Percentiles rank a stretch among this genome's conserved stretches.
Conservation (phyloP, 2,888 invertebrate genomes). For the Lasioglossum zephyrum region DNA sequence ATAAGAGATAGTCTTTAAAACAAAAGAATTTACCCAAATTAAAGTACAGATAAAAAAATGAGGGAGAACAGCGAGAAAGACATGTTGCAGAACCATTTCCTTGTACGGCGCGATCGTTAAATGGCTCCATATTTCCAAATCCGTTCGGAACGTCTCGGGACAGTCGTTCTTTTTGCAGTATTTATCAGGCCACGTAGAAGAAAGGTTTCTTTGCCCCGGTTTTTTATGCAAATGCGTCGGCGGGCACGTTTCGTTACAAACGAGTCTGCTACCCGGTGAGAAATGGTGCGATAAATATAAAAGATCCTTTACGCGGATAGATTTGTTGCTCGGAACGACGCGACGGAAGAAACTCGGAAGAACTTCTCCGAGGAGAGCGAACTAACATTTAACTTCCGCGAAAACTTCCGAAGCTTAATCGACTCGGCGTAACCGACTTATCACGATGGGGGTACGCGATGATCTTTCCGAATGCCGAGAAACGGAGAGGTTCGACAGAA, state of each 20-base stretch:
- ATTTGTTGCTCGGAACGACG: slow-evolving; percentile 24
- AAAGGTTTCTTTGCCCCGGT: background rate
- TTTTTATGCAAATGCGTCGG: slow-evolving; percentile 14
- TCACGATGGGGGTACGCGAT: slow-evolving; percentile 25
- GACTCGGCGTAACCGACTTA: slow-evolving; percentile 21
- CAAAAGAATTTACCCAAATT: background rate
- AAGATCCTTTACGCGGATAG: slow-evolving; percentile 28
- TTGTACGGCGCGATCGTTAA: background rate
- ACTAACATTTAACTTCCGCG: background rate
- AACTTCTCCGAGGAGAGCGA: background rate
- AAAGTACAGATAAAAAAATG: background rate
- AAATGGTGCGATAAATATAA: slow-evolving; percentile 11
- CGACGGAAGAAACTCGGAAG: slow-evolving; percentile 5
- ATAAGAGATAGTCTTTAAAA: background rate
- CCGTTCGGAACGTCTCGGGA: background rate
- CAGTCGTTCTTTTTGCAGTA: background rate
- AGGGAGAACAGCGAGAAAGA: background rate
- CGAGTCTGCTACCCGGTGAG: background rate
- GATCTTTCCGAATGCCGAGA: slow-evolving; percentile 19
- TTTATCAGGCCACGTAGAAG: slow-evolving; percentile 3
- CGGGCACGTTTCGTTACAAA: background rate
- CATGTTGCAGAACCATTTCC: background rate
- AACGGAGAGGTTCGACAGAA: background rate
- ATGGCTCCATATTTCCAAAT: background rate
- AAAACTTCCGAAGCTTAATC: slow-evolving; percentile 39